phyloP scores from a whole-genome alignment of 2,888 invertebrate species.

The Synanthedon formicaeformis region DNA sequence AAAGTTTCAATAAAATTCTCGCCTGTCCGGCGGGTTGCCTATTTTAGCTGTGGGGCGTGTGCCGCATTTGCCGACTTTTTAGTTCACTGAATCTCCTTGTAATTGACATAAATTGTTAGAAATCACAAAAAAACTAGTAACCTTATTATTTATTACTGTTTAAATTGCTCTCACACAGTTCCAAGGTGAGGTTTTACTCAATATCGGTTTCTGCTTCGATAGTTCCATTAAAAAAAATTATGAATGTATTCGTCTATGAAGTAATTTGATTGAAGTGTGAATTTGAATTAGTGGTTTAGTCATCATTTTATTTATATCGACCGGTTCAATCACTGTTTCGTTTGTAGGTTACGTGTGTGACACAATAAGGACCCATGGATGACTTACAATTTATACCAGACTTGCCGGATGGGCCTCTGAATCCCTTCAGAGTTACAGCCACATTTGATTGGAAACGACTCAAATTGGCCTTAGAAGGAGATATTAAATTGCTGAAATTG shows the following conservation, averaged over 20 bases:
- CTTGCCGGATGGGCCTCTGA: constrained; percentile 81
- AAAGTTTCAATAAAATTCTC: background rate
- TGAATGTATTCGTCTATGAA: constrained; percentile 12
- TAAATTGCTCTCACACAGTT: constrained; percentile 13
- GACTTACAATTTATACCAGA: constrained; percentile 76
- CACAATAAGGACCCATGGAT: constrained; percentile 35
- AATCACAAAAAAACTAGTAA: background rate
- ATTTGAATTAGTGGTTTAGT: constrained; percentile 19
- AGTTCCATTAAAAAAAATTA: constrained; percentile 19
- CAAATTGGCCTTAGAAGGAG: constrained; percentile 83
- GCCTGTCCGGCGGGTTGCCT: background rate
- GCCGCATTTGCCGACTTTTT: background rate
- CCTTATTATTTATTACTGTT: background rate
- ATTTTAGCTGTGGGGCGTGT: background rate
- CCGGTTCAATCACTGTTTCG: background rate
- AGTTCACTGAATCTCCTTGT: background rate
- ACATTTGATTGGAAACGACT: constrained; percentile 90
- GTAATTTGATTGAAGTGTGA: constrained; percentile 27
- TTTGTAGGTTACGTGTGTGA: constrained; percentile 11
- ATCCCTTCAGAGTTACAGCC: constrained; percentile 80
- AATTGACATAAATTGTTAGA: too few species aligned
- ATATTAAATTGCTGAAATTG: constrained; percentile 75
- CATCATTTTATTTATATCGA: constrained; percentile 19
- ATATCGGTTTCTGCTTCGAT: constrained; percentile 12
- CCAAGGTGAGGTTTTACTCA: constrained; percentile 31